A percentile compares a stretch with the other conserved stretches of the same genome.
Evolutionary conservation across 2,113 vertebrate genomes (phyloP).

Genomic region (Poeciliopsis occidentalis): DNA sequence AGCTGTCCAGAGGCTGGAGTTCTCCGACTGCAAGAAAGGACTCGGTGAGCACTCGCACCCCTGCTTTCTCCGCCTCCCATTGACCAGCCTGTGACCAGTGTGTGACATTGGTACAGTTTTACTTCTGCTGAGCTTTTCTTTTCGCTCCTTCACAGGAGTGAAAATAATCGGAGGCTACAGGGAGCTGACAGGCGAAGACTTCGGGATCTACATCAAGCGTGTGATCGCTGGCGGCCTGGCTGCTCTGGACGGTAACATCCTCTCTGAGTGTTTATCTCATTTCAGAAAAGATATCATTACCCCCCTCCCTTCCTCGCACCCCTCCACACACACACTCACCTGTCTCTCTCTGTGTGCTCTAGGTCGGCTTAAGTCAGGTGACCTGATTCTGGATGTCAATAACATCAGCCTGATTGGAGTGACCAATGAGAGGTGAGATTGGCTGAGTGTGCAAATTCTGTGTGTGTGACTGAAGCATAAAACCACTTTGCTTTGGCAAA

Average conservation of each 20-base stretch:
- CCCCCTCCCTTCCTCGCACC: too few relatives aligned
- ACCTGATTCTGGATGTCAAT: constrained; percentile 89
- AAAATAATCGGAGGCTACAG: constrained; percentile 87
- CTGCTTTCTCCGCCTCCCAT: constrained; percentile 1
- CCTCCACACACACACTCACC: background rate
- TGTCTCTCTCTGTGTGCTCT: constrained; percentile 32
- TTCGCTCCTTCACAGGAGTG: constrained; percentile 76
- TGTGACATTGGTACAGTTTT: background rate
- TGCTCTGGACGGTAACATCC: constrained; percentile 80
- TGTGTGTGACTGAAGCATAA: too few relatives aligned
- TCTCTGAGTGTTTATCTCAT: background rate
- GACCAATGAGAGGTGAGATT: constrained; percentile 85
- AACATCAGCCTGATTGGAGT: constrained; percentile 85
- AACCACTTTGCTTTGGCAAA: too few relatives aligned
- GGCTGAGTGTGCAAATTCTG: too few relatives aligned
- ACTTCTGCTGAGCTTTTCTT: background rate
- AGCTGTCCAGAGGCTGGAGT: constrained; percentile 83
- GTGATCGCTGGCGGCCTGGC: constrained; percentile 83
- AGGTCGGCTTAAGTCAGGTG: constrained; percentile 86
- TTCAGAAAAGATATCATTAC: background rate
- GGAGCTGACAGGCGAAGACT: constrained; percentile 85
- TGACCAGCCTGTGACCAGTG: background rate
- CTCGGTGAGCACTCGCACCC: constrained; percentile 79
- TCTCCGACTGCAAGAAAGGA: constrained; percentile 85
- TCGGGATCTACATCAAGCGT: constrained; percentile 88